These are phyloP conservation scores for Huso huso DNA, from an alignment of 2,797 vertebrate species.

Conservation along the genomic window DNA sequence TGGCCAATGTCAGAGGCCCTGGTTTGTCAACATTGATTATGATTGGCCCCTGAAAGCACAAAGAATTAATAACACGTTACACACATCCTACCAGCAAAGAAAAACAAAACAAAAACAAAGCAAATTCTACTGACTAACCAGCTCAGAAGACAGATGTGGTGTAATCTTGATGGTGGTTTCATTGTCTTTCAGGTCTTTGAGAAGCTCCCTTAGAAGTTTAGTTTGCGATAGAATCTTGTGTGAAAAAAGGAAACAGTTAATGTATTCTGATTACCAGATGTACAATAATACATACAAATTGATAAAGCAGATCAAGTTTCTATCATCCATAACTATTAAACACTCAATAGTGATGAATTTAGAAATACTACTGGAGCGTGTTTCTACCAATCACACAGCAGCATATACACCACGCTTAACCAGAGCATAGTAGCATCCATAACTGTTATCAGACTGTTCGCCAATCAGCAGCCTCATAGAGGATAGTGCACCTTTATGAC, in stretches of 20 bases:
- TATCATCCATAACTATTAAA: too few species aligned
- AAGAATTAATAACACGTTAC: conserved; percentile 2
- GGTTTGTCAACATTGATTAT: conserved; percentile 69
- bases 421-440: background rate
- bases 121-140: conserved; percentile 42
- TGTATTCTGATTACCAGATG: conserved; percentile 4
- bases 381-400: too few species aligned
- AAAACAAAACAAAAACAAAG: background rate
- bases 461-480: background rate
- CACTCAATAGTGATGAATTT: too few species aligned
- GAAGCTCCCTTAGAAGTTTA: conserved; percentile 67
- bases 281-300: too few species aligned
- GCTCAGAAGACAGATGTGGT: conserved; percentile 42
- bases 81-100: background rate
- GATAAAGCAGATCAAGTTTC: too few species aligned
- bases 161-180: conserved; percentile 59
- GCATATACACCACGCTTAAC: background rate
- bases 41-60: conserved; percentile 63
- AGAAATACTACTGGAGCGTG: too few species aligned
- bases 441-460: background rate
- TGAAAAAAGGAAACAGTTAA: background rate
- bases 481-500: background rate
- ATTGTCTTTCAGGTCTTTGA: conserved; percentile 69
- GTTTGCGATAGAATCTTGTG: conserved; percentile 90
- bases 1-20: conserved; percentile 81